Base-by-base conservation (phyloP, 2,113 vertebrate species). In the Tinamus guttatus region DNA sequence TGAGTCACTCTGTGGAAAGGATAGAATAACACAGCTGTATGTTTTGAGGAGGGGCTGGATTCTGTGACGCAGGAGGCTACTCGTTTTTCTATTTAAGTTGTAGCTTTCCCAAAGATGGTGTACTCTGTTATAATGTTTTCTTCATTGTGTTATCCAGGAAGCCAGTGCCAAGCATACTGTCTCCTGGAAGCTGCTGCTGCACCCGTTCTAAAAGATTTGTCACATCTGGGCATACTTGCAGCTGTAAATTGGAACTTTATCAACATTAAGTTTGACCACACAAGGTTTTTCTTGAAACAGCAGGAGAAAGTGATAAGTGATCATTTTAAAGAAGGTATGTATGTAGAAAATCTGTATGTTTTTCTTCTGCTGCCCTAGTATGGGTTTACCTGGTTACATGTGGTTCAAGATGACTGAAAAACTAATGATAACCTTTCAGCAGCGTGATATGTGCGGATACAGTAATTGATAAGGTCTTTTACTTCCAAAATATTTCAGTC, bases 251-350 rank as follows among this genome's bases (percentile, higher is more conserved):
- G 98, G 97, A 98, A 77, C 20, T 98, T 98, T 96, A 91, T 91
- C 68, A 96, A 88, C 7, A 32, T 98, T 88, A 85, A 92, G 91
- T 98, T 98, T 94, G 98, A 98, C 77, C 93, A 98, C 28, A 98
- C 98, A 87, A 97, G 97, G 27, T 98, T 98, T 95, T 97, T 98
- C 86, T 96, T 98, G 91, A 98, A 98, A 56, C 97, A 98, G 75
- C 98, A 98, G 96, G 98, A 98, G 85, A 98, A 98, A 96, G 36
- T 96, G 62, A 59, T 98, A 81, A 96, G 81, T 27, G 97, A 98
- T 94, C 18, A 3, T 76, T 68, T 97, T 88, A 90, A 96, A 83
- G 93, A 97, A 97, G 97, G 98, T 98, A 94, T 13, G 81, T 68
- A 2, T 82, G 3, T 7, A 24, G 79, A 78, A 78, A 17, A 3